Evolutionary conservation across 2,797 vertebrate genomes (phyloP).

Genomic region (Tarsius wallacei): DNA sequence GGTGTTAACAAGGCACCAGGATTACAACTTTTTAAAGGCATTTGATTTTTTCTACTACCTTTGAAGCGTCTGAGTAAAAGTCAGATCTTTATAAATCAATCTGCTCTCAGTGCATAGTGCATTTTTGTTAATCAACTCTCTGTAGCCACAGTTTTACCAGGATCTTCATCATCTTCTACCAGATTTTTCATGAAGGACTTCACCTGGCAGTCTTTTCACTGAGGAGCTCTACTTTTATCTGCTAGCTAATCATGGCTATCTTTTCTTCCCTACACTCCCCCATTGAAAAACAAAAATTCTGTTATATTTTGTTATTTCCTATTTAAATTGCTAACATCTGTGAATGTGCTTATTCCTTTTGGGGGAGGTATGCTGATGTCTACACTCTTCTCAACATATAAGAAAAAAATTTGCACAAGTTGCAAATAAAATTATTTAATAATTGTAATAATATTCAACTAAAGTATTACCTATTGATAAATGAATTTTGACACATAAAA

Average conservation of each 20-base stretch:
- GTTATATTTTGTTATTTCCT: conserved; percentile 62
- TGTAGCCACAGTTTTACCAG: neutral
- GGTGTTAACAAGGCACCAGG: neutral
- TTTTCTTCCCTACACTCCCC: neutral
- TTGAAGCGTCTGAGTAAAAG: conserved; percentile 33
- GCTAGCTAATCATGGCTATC: neutral
- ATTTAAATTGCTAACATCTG: conserved; percentile 63
- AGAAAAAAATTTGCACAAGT: neutral
- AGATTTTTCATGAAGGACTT: neutral
- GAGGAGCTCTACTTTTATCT: neutral
- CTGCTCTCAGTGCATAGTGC: neutral
- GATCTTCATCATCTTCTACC: neutral
- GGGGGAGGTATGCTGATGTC: conserved; percentile 8
- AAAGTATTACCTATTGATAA: conserved; percentile 56
- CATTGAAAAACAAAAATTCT: neutral
- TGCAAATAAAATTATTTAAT: conserved; percentile 5
- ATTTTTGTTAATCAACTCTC: conserved; percentile 15
- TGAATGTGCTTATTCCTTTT: conserved; percentile 8
- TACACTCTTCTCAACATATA: neutral
- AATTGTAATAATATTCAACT: conserved; percentile 40
- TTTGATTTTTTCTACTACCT: neutral
- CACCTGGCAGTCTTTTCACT: neutral
- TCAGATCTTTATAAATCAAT: neutral
- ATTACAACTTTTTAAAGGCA: neutral
- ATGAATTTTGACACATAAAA: conserved; percentile 39